phyloP scores from a whole-genome alignment of 2,797 vertebrate species.

The Psittacula derbiana region DNA sequence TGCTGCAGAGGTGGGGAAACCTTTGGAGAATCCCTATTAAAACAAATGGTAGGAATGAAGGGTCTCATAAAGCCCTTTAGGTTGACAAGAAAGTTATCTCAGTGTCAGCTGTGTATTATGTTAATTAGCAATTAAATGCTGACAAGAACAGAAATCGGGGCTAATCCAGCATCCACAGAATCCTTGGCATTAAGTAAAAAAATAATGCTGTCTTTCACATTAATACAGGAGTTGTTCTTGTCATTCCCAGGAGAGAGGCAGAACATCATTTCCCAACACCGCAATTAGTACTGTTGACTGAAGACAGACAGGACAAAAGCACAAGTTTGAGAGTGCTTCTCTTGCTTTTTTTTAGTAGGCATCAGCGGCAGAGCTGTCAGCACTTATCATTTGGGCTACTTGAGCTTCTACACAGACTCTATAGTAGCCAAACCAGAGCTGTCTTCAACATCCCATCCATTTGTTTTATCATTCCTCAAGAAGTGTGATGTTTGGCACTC shows the following conservation, averaged over 20 bases:
- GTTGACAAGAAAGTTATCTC: not conserved
- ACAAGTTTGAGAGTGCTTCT: not conserved
- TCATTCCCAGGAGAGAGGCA: not conserved
- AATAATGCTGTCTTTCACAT: not conserved
- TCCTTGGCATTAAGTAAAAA: not conserved
- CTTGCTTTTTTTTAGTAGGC: not conserved
- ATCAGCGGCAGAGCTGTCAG: not conserved
- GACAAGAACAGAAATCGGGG: not conserved
- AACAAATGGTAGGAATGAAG: not conserved
- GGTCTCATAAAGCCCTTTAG: not conserved
- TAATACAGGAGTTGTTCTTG: not conserved
- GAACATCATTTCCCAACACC: not conserved
- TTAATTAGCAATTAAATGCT: not conserved
- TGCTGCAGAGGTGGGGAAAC: not conserved
- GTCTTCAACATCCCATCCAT: not conserved
- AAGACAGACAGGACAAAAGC: not conserved
- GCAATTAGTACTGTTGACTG: not conserved
- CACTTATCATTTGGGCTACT: not conserved
- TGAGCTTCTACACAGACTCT: not conserved
- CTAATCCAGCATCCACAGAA: not conserved
- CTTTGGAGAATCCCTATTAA: not conserved
- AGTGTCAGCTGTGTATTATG: not conserved
- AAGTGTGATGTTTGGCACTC: not conserved
- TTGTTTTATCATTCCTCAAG: not conserved
- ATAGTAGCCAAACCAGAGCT: not conserved